A percentile compares a stretch with the other conserved stretches of the same genome.
Conservation (phyloP, 1,140 invertebrate genomes). For the Rhizoglyphus robini region DNA sequence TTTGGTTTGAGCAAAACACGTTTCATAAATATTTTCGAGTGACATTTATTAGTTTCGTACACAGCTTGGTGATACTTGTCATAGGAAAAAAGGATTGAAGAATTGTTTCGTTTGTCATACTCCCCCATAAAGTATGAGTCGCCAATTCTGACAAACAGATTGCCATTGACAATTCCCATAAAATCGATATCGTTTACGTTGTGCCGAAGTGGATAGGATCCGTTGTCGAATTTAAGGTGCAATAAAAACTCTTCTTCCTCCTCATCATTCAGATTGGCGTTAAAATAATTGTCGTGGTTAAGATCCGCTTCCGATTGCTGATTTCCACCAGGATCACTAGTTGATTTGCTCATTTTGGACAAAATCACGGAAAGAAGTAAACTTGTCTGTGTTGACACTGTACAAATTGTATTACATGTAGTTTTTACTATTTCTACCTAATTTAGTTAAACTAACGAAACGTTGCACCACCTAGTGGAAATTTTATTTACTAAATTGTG, state of each 20-base stretch:
- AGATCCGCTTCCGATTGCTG: background rate
- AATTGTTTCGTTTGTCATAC: background rate
- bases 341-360: background rate
- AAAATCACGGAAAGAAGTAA: too few species aligned
- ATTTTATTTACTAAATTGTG: too few species aligned
- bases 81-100: background rate
- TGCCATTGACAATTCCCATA: background rate
- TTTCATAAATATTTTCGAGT: background rate
- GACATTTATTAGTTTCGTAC: background rate
- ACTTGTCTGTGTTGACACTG: too few species aligned
- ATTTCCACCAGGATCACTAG: background rate
- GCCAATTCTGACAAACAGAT: background rate
- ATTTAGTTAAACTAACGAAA: too few species aligned
- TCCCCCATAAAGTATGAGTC: background rate
- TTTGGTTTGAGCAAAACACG: background rate
- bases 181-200: background rate
- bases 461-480: too few species aligned
- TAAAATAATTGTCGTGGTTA: background rate
- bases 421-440: too few species aligned
- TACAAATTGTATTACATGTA: too few species aligned
- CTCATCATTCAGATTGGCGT: background rate
- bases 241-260: background rate
- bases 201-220: background rate
- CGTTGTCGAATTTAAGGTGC: background rate
- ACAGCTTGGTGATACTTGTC: background rate